Evolutionary conservation across 2,888 invertebrate genomes (phyloP).

Genomic region (Congeria kusceri): DNA sequence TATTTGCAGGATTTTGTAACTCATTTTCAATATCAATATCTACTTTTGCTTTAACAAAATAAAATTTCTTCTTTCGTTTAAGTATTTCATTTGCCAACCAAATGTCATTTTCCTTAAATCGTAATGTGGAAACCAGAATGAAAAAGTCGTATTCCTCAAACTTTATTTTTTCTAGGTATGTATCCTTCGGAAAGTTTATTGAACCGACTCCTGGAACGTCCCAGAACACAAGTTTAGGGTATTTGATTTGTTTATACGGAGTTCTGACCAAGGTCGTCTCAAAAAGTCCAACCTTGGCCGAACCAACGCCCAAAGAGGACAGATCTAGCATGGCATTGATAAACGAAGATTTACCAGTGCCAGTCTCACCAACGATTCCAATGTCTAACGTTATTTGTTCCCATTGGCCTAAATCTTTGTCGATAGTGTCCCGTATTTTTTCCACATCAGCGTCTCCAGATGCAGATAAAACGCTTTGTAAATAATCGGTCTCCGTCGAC

Average conservation of each 20-base stretch:
- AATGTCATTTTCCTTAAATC: constrained; percentile 42
- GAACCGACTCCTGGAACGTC: constrained; percentile 56
- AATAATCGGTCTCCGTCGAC: too few relatives aligned
- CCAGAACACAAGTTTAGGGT: constrained; percentile 37
- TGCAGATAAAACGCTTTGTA: too few relatives aligned
- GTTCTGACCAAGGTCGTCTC: constrained; percentile 26
- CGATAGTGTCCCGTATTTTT: too few relatives aligned
- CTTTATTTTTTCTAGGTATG: constrained; percentile 37
- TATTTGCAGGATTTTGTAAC: too few relatives aligned
- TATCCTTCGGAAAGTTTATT: constrained; percentile 13
- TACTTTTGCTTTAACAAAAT: constrained; percentile 34
- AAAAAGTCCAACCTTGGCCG: constrained; percentile 28
- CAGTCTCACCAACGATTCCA: constrained; percentile 42
- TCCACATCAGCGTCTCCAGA: too few relatives aligned
- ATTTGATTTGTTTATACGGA: constrained; percentile 15
- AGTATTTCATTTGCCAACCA: constrained; percentile 38
- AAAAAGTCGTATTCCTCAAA: constrained; percentile 41
- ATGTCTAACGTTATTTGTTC: constrained; percentile 11
- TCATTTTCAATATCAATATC: constrained; percentile 18
- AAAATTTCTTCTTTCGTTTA: constrained; percentile 23
- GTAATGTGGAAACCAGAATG: constrained; percentile 22
- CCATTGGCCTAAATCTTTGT: not conserved
- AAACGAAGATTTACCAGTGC: constrained; percentile 48
- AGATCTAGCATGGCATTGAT: constrained; percentile 39
- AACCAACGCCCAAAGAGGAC: constrained; percentile 1